phyloP scores from a whole-genome alignment of 2,797 vertebrate species.

The Vipera latastei region DNA sequence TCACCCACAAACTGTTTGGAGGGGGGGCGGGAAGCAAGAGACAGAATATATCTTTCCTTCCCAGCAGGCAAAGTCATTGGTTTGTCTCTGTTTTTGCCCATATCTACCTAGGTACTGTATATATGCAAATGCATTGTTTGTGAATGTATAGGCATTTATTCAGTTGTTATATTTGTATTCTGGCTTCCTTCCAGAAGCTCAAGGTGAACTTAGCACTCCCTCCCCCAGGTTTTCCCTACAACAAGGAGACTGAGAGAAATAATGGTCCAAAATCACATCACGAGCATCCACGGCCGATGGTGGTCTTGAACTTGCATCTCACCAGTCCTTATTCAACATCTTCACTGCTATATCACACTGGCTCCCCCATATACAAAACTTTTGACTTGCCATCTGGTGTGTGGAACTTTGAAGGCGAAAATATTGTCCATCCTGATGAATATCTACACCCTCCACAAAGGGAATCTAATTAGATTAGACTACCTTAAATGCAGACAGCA shows the following conservation, averaged over 20 bases:
- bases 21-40: background rate
- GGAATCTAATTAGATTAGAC: slow-evolving; percentile 38
- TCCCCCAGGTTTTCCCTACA: background rate
- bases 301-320: background rate
- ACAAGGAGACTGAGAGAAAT: background rate
- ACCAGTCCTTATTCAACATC: background rate
- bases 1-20: background rate
- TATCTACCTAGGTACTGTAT: background rate
- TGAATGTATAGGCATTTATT: background rate
- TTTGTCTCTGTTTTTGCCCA: background rate
- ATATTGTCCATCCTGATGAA: background rate
- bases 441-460: background rate
- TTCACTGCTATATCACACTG: background rate
- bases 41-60: background rate
- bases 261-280: background rate
- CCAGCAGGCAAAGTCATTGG: background rate
- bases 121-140: background rate
- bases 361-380: background rate
- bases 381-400: background rate
- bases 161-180: background rate
- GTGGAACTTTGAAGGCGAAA: background rate
- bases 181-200: background rate
- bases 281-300: background rate
- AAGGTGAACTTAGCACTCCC: background rate
- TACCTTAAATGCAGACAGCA: slow-evolving; percentile 43